Base-by-base conservation (phyloP, 2,113 vertebrate species). In the Thoracochromis brauschi region DNA sequence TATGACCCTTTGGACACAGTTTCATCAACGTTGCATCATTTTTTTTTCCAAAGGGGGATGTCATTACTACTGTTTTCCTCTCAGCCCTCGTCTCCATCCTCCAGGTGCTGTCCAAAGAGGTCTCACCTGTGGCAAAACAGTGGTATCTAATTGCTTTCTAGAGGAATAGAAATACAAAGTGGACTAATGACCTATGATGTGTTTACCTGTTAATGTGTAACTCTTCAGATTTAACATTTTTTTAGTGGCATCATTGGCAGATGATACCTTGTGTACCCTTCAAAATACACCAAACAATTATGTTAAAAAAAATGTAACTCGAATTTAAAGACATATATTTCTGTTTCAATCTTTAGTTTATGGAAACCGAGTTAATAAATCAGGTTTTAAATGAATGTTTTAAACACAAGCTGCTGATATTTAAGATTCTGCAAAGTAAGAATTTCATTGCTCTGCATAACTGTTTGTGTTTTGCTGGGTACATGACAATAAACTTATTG, bases 121-220 rank as follows among this genome's bases (percentile, higher is more conserved):
- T 83, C 85, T 89, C 85, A 84, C 17, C 80, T 33, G 65, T 49
- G 8, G 68, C 35, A 87, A 81, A 80, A 91, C 91, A 84, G 3
- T 12, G 9, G 6, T 14, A 53, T 35, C 88, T 95, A 92, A 95
- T 94, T 91, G 86, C 89, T 93, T 63, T 88, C 89, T 49, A 86
- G 85, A 91, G 88, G 68, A 91, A 85, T 68, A n/a, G 42, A 82
- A 88, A 83, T 17, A 60, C 55, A 81, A 33, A 85, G 71, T 87
- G 91, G 87, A 92, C 85, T 79, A 88, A 94, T 91, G 82, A 84
- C 60, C 80, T 85, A 40, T 81, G 81, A 91, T 26, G 12, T 86
- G 60, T 83, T 85, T 83, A 68, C 38, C 6, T 19, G 16, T 47
- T 60, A 35, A 31, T 55, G 13, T 26, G 19, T 13, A 9, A 29